These are phyloP conservation scores for Mungos mungo DNA, from an alignment of 2,113 vertebrate species.

Conservation along the genomic window DNA sequence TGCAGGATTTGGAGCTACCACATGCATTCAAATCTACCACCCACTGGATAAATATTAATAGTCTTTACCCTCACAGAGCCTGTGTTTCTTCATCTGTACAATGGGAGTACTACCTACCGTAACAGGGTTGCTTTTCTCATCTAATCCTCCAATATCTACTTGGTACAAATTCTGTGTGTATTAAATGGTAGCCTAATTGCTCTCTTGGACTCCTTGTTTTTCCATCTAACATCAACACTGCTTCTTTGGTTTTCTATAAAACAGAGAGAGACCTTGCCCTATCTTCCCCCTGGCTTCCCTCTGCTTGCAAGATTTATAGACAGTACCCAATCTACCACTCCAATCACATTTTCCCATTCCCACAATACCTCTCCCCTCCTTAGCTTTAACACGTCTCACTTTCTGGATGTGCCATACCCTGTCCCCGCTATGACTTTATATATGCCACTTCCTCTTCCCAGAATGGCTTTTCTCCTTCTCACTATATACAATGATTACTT, in stretches of 20 bases:
- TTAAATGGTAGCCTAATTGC: background rate
- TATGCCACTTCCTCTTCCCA: background rate
- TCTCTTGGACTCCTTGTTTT: background rate
- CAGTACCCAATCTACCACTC: background rate
- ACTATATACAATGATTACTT: background rate
- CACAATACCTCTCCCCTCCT: background rate
- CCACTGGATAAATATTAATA: background rate
- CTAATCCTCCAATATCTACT: background rate
- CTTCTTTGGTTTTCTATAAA: background rate
- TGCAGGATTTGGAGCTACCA: background rate
- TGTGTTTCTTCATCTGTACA: conserved; percentile 4
- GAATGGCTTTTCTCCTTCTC: conserved; percentile 1
- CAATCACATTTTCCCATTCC: background rate
- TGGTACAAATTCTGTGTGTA: background rate
- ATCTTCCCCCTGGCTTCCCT: background rate
- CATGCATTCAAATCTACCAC: background rate
- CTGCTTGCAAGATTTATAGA: background rate
- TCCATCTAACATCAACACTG: background rate
- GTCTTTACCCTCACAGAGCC: background rate
- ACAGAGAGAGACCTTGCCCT: background rate
- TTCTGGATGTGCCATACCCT: background rate
- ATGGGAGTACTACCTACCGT: background rate
- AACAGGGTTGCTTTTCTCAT: background rate
- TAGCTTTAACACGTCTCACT: background rate
- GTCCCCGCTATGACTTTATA: background rate